Conservation (phyloP, 2,113 vertebrate species). For the Odocoileus hemionus region DNA sequence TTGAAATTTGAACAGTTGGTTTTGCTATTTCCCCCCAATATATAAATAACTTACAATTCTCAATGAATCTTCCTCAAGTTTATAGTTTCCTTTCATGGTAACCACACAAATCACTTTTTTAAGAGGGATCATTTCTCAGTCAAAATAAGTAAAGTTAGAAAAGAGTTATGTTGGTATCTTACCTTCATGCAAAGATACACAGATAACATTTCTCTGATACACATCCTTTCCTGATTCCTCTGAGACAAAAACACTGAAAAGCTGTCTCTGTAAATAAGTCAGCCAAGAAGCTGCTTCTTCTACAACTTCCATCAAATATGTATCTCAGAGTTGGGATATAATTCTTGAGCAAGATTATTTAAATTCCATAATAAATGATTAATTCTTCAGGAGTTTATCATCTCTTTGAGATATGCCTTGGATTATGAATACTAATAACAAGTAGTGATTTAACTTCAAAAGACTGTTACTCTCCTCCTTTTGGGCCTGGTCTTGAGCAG, state of each 20-base stretch:
- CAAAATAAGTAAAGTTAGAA: constrained; percentile 36
- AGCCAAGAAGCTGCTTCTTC: not conserved
- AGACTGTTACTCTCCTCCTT: not conserved
- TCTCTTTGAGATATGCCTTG: constrained; percentile 20
- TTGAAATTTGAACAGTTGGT: constrained; percentile 4
- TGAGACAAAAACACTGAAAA: constrained; percentile 22
- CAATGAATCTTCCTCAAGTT: not conserved
- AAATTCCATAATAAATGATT: not conserved
- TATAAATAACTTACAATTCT: not conserved
- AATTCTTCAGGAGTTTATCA: not conserved
- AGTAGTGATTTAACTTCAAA: constrained; percentile 23
- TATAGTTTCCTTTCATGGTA: not conserved
- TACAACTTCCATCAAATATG: not conserved
- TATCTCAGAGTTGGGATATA: not conserved
- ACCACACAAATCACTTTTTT: constrained; percentile 40
- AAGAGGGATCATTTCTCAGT: constrained; percentile 14
- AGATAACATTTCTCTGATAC: constrained; percentile 2
- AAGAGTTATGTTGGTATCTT: not conserved
- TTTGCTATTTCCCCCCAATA: not conserved
- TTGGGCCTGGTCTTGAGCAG: constrained; percentile 46
- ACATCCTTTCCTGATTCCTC: not conserved
- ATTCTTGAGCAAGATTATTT: not conserved
- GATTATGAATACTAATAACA: constrained; percentile 27
- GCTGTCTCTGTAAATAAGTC: constrained; percentile 31
- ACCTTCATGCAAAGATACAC: not conserved